phyloP scores from a whole-genome alignment of 2,888 invertebrate genomes.

The Polyommatus icarus region DNA sequence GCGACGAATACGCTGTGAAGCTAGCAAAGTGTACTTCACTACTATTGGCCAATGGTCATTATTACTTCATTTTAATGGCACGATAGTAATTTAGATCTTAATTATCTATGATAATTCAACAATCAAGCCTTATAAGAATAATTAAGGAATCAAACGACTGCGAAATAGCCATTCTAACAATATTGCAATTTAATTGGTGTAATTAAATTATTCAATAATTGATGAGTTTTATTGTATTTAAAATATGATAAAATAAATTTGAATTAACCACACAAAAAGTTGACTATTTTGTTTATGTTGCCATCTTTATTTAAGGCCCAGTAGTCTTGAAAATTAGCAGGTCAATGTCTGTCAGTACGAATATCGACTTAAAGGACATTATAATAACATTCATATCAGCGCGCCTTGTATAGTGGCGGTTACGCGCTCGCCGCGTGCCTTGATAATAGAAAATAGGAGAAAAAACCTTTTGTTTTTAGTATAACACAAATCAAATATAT shows the following conservation, averaged over 20 bases:
- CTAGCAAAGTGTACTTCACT: neutral
- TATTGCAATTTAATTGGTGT: neutral
- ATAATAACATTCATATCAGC: too few species aligned
- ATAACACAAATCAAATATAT: too few species aligned
- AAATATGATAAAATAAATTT: neutral
- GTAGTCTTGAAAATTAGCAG: too few species aligned
- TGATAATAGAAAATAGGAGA: too few species aligned
- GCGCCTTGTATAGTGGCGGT: too few species aligned
- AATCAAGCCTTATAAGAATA: constrained; percentile 1
- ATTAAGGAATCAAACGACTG: neutral
- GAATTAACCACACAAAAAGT: too few species aligned
- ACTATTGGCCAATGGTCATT: neutral
- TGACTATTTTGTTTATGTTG: too few species aligned
- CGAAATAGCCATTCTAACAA: constrained; percentile 5
- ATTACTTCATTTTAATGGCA: neutral
- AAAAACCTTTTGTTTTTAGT: too few species aligned
- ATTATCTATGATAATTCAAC: constrained; percentile 9
- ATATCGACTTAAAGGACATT: too few species aligned
- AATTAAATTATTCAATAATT: neutral
- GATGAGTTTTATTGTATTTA: neutral
- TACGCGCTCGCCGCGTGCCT: too few species aligned
- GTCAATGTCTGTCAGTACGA: too few species aligned
- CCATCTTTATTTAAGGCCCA: too few species aligned
- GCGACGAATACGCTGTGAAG: neutral
- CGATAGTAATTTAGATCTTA: neutral